Evolutionary conservation across 2,888 invertebrate genomes (phyloP).

Genomic region (Morpho deidamia): DNA sequence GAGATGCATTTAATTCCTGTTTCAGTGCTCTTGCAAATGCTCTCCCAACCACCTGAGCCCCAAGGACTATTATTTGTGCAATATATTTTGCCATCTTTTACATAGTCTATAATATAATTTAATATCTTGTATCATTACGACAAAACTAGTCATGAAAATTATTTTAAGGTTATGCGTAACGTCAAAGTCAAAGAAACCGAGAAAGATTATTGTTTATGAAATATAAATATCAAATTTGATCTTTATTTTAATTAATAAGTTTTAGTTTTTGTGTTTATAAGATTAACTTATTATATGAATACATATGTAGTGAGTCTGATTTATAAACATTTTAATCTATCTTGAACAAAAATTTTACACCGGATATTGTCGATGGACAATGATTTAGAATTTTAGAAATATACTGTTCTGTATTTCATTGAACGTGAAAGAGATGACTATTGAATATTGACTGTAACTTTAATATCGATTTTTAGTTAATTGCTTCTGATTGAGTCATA

Average conservation of each 20-base stretch:
- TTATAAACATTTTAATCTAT: no score
- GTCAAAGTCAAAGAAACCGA: constrained; percentile 6
- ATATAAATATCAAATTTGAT: no score
- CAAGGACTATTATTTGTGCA: constrained; percentile 93
- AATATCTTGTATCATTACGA: constrained; percentile 37
- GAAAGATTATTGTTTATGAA: no score
- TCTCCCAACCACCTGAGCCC: constrained; percentile 92
- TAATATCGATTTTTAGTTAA: background rate
- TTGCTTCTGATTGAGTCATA: background rate
- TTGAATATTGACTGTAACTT: background rate
- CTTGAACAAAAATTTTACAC: no score
- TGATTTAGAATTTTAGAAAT: no score
- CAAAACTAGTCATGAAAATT: constrained; percentile 8
- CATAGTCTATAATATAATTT: constrained; percentile 28
- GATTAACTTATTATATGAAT: no score
- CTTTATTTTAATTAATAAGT: no score
- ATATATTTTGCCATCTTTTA: constrained; percentile 92
- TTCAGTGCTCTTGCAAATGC: constrained; percentile 94
- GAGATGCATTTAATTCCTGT: constrained; percentile 91
- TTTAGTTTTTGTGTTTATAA: no score
- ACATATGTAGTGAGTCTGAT: no score
- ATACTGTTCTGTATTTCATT: no score
- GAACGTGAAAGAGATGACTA: no score
- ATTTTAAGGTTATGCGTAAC: constrained; percentile 17
- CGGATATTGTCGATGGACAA: no score